Conservation (phyloP, 2,113 vertebrate genomes). For the Cettia cetti region DNA sequence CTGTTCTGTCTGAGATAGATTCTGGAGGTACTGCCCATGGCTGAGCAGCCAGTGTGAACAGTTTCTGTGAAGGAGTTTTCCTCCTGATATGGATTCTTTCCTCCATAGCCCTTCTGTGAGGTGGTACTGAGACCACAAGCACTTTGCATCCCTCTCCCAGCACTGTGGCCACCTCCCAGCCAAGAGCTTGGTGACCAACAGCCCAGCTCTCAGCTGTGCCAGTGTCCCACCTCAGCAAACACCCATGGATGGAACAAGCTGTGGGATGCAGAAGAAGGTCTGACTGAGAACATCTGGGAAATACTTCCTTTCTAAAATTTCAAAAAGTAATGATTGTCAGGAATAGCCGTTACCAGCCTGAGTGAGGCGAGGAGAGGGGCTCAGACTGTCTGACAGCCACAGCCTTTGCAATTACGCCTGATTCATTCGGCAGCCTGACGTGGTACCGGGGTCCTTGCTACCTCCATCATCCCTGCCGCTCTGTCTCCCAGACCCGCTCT, state of each 20-base stretch:
- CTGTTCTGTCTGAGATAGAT: rapidly evolving
- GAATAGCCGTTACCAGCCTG: not conserved
- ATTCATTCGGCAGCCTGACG: not conserved
- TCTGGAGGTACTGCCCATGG: not conserved
- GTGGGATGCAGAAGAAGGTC: not conserved
- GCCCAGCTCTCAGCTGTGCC: not conserved
- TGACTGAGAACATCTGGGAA: not conserved
- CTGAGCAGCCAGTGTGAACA: rapidly evolving
- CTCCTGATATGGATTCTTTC: not conserved
- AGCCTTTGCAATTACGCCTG: not conserved
- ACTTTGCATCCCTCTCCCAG: not conserved
- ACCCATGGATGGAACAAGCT: not conserved
- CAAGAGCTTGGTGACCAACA: not conserved
- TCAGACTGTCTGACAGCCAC: not conserved
- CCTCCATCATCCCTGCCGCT: not conserved
- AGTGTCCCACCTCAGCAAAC: too few relatives aligned
- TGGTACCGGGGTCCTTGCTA: not conserved
- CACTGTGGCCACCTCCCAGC: not conserved
- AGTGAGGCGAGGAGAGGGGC: not conserved
- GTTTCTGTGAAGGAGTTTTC: not conserved
- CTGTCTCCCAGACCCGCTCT: not conserved
- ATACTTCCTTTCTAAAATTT: not conserved
- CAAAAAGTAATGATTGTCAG: not conserved
- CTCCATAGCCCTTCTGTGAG: not conserved
- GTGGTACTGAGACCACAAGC: not conserved